Conservation (phyloP, 2,888 invertebrate species). For the Cryptops parisi region DNA sequence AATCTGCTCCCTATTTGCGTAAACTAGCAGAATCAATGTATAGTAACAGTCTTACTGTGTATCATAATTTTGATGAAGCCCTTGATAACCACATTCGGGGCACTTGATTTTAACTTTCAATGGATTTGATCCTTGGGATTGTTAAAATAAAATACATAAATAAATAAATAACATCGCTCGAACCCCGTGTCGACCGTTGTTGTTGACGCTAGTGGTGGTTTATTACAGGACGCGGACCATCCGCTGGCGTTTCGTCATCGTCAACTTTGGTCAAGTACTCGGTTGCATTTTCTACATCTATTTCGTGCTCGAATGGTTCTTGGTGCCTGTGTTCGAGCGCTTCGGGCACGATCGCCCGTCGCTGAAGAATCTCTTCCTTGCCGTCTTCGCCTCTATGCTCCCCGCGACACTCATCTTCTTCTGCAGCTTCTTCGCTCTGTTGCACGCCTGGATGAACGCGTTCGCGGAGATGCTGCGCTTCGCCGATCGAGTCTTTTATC, state of each 20-base stretch:
- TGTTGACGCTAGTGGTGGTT: too few species aligned
- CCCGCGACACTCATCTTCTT: constrained; percentile 56
- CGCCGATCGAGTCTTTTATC: constrained; percentile 69
- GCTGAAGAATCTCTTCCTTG: constrained; percentile 32
- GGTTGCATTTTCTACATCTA: constrained; percentile 66
- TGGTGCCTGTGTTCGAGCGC: constrained; percentile 50
- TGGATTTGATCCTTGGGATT: too few species aligned
- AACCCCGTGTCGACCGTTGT: too few species aligned
- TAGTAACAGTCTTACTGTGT: too few species aligned
- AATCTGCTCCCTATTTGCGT: too few species aligned
- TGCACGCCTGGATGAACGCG: constrained; percentile 85
- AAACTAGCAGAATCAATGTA: too few species aligned
- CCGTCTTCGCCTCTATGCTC: constrained; percentile 55
- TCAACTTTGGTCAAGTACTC: constrained; percentile 55
- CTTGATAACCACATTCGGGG: too few species aligned
- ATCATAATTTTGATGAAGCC: too few species aligned
- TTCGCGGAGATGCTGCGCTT: constrained; percentile 79
- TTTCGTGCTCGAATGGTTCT: constrained; percentile 63
- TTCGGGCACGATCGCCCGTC: constrained; percentile 39
- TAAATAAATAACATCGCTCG: too few species aligned
- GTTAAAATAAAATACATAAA: too few species aligned
- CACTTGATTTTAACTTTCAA: too few species aligned
- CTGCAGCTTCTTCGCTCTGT: constrained; percentile 66
- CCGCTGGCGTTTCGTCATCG: constrained; percentile 56
- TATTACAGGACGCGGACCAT: constrained; percentile 32